A percentile compares a stretch with the other conserved stretches of the same genome.
Evolutionary conservation across 1,140 invertebrate genomes (phyloP).

Genomic region (Papilio machaon): DNA sequence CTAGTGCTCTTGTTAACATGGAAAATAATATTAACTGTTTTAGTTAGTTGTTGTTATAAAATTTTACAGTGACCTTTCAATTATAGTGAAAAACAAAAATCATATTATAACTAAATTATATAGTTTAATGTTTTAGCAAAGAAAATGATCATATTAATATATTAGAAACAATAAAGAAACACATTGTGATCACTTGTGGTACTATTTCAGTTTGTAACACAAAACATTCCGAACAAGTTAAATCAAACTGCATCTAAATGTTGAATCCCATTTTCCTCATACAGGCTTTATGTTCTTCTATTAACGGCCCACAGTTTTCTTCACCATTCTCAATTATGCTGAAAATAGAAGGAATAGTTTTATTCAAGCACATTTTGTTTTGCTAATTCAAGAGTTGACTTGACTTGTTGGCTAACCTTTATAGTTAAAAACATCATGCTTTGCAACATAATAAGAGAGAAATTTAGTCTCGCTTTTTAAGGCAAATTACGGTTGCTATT

Average conservation of each 20-base stretch:
- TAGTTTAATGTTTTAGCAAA: too few relatives aligned
- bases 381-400: neutral
- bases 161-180: neutral
- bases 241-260: constrained; percentile 83
- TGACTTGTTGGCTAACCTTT: too few relatives aligned
- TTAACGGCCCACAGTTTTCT: constrained; percentile 93
- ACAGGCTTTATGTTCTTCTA: constrained; percentile 98
- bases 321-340: constrained; percentile 97
- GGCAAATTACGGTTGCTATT: neutral
- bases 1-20: neutral
- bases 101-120: too few relatives aligned
- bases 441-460: too few relatives aligned
- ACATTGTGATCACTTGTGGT: neutral
- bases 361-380: neutral
- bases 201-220: neutral
- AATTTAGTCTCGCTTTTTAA: too few relatives aligned
- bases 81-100: too few relatives aligned
- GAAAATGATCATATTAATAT: too few relatives aligned
- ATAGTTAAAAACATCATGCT: too few relatives aligned
- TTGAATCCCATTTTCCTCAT: constrained; percentile 98
- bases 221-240: neutral
- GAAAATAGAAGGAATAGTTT: constrained; percentile 76
- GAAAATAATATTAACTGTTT: neutral
- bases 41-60: neutral
- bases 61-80: too few relatives aligned